A percentile compares a stretch with the other conserved stretches of the same genome.
Evolutionary conservation across 2,113 vertebrate genomes (phyloP).

Genomic region (Orcinus orca): DNA sequence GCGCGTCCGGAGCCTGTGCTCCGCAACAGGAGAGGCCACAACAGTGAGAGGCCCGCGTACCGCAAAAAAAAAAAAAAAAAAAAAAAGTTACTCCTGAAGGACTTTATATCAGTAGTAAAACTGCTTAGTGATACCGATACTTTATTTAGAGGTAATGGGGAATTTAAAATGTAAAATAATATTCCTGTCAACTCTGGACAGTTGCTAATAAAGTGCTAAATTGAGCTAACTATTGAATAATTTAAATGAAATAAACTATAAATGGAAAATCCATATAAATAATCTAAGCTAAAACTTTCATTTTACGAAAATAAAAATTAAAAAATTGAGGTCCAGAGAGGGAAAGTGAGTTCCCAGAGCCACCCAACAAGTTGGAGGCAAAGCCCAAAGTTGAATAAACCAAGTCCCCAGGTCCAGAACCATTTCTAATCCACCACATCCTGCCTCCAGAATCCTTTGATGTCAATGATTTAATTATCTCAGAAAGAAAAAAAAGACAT

Average conservation of each 20-base stretch:
- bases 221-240: not conserved
- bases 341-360: not conserved
- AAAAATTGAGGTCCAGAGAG: not conserved
- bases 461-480: not conserved
- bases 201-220: not conserved
- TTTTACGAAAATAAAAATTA: not conserved
- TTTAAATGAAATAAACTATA: conserved; percentile 14
- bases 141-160: not conserved
- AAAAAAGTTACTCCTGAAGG: not conserved
- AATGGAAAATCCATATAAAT: not conserved
- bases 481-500: not conserved
- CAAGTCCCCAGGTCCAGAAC: not conserved
- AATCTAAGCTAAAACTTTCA: not conserved
- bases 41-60: too few relatives aligned
- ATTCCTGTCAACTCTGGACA: not conserved
- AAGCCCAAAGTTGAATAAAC: not conserved
- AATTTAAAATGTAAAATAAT: conserved; percentile 8
- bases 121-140: not conserved
- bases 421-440: not conserved
- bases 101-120: not conserved
- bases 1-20: too few relatives aligned
- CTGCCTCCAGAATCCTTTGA: not conserved
- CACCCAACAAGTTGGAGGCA: not conserved
- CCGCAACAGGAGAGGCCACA: too few relatives aligned
- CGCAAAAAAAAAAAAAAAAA: too few relatives aligned